A percentile compares a stretch with the other conserved stretches of the same genome.
These are phyloP conservation scores for Phoebastria nigripes DNA, from an alignment of 2,797 vertebrate species.

Conservation along the genomic window DNA sequence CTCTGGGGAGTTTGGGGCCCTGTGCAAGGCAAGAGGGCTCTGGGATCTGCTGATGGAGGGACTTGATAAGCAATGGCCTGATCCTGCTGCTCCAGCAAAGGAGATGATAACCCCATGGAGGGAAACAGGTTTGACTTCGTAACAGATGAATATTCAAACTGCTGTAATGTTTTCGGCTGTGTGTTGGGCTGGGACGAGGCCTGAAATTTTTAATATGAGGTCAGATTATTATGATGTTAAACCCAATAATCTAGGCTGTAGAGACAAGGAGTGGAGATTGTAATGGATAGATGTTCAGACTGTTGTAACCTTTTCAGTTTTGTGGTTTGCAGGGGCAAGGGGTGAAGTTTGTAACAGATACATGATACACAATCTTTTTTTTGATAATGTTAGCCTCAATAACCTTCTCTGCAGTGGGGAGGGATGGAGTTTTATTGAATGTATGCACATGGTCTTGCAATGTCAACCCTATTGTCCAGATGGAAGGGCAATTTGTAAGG, in stretches of 20 bases:
- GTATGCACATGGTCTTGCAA: background rate
- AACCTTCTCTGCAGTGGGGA: background rate
- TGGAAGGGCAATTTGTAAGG: background rate
- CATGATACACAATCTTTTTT: background rate
- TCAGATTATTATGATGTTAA: background rate
- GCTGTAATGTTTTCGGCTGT: background rate
- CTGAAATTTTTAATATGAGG: background rate
- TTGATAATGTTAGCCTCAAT: background rate
- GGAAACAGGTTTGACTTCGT: background rate
- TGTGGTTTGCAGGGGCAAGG: background rate
- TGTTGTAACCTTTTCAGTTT: background rate
- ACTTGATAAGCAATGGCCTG: rapidly evolving
- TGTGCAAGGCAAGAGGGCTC: background rate
- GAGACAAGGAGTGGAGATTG: background rate
- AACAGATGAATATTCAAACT: background rate
- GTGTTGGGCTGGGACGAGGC: background rate
- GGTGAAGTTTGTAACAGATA: background rate
- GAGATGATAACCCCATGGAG: background rate
- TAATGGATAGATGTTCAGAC: background rate
- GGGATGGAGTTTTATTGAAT: background rate
- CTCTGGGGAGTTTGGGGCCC: background rate
- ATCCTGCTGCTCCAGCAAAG: background rate
- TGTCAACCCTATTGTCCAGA: background rate
- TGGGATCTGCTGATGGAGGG: rapidly evolving
- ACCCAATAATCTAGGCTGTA: background rate